Evolutionary conservation across 2,113 vertebrate genomes (phyloP).

Genomic region (Rostratula benghalensis): DNA sequence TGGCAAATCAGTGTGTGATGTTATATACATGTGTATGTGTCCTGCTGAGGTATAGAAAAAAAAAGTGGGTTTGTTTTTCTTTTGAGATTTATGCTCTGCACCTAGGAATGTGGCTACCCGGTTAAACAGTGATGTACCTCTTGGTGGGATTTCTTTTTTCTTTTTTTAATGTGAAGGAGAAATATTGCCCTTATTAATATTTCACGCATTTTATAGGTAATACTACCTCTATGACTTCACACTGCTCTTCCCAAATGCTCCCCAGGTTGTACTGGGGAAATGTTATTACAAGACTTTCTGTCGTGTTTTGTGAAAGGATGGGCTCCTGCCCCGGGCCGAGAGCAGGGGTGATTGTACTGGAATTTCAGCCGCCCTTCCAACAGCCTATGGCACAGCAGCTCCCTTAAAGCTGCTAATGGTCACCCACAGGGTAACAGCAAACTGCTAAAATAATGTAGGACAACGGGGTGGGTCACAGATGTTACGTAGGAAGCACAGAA

Average conservation of each 20-base stretch:
- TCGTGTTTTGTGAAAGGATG: slow-evolving; percentile 69
- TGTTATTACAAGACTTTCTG: slow-evolving; percentile 74
- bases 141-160: background rate
- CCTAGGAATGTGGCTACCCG: background rate
- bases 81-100: background rate
- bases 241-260: slow-evolving; percentile 55
- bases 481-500: background rate
- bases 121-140: background rate
- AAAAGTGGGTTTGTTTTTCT: background rate
- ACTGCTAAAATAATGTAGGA: background rate
- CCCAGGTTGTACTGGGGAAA: slow-evolving; percentile 72
- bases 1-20: background rate
- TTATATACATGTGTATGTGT: background rate
- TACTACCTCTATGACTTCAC: slow-evolving; percentile 61
- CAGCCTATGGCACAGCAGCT: background rate
- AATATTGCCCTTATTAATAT: slow-evolving; percentile 69
- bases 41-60: background rate
- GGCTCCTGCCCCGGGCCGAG: slow-evolving; percentile 47
- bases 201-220: slow-evolving; percentile 64
- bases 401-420: background rate
- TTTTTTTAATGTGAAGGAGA: slow-evolving; percentile 30
- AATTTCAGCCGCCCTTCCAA: slow-evolving; percentile 45
- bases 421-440: background rate
- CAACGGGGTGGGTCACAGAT: background rate
- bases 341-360: slow-evolving; percentile 24